phyloP scores from a whole-genome alignment of 2,113 vertebrate species.

The Shinisaurus crocodilurus region DNA sequence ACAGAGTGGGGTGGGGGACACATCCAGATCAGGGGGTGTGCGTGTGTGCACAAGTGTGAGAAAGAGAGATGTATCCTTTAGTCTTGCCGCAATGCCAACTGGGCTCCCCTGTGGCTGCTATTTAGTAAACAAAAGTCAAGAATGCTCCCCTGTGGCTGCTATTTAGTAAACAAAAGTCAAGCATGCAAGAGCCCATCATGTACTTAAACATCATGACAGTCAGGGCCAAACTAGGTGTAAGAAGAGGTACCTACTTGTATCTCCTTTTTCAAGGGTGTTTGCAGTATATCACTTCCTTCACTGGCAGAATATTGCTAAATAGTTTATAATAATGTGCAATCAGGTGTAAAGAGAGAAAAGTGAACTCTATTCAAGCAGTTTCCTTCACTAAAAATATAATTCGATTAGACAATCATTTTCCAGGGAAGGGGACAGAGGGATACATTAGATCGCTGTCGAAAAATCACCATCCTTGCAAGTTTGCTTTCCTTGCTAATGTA shows the following conservation, averaged over 20 bases:
- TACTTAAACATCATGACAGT: not conserved
- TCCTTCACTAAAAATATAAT: conserved; percentile 49
- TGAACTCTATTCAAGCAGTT: conserved; percentile 41
- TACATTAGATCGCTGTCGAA: conserved; percentile 24
- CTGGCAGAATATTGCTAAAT: not conserved
- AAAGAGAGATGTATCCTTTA: too few species aligned
- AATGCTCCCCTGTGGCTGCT: too few species aligned
- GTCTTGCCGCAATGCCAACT: too few species aligned
- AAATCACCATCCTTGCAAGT: conserved; percentile 27
- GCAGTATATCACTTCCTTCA: not conserved
- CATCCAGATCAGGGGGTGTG: too few species aligned
- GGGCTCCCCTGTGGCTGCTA: too few species aligned
- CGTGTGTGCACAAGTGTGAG: too few species aligned
- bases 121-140: not conserved
- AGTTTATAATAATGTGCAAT: not conserved
- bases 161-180: too few species aligned
- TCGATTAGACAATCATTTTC: conserved; percentile 58
- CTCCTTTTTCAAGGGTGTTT: not conserved
- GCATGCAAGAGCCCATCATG: not conserved
- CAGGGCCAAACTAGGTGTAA: not conserved
- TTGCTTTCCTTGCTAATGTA: conserved; percentile 45
- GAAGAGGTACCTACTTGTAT: not conserved
- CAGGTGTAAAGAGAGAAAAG: not conserved
- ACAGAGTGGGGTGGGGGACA: too few species aligned
- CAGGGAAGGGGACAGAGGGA: not conserved